Conservation (phyloP, 2,888 invertebrate species). For the Xanthorhoe spadicearia region DNA sequence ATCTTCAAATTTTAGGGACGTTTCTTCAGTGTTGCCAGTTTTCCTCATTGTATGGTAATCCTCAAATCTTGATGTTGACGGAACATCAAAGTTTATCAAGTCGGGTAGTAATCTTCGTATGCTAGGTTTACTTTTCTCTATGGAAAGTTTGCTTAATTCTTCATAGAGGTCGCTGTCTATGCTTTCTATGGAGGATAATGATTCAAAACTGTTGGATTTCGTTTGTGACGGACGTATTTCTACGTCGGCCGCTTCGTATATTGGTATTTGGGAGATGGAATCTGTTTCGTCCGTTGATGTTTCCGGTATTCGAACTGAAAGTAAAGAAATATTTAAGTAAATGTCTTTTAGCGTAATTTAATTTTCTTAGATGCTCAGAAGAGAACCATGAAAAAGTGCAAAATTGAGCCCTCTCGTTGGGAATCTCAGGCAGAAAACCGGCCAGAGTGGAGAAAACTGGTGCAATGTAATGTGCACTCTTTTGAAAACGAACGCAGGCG, state of each 20-base stretch:
- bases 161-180: slow-evolving; percentile 72
- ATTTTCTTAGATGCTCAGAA: too few species aligned
- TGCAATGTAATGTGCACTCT: too few species aligned
- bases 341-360: too few species aligned
- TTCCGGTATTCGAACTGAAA: slow-evolving; percentile 46
- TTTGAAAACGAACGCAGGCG: too few species aligned
- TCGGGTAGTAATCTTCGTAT: slow-evolving; percentile 73
- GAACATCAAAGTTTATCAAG: slow-evolving; percentile 73
- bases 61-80: slow-evolving; percentile 71
- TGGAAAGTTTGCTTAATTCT: slow-evolving; percentile 66
- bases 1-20: slow-evolving; percentile 59
- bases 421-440: too few species aligned
- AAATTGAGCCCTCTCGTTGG: too few species aligned
- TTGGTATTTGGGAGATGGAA: slow-evolving; percentile 73
- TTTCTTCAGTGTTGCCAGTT: slow-evolving; percentile 46
- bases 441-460: too few species aligned
- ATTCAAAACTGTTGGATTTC: slow-evolving; percentile 67
- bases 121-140: slow-evolving; percentile 59
- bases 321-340: slow-evolving; percentile 1
- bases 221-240: slow-evolving; percentile 63
- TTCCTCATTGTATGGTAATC: slow-evolving; percentile 68
- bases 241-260: slow-evolving; percentile 72
- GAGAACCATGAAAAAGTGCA: too few species aligned
- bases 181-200: slow-evolving; percentile 71
- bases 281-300: slow-evolving; percentile 60